These are phyloP conservation scores for Drosophila buzzatii DNA, from an alignment of 2,888 invertebrate genomes.

Conservation along the genomic window DNA sequence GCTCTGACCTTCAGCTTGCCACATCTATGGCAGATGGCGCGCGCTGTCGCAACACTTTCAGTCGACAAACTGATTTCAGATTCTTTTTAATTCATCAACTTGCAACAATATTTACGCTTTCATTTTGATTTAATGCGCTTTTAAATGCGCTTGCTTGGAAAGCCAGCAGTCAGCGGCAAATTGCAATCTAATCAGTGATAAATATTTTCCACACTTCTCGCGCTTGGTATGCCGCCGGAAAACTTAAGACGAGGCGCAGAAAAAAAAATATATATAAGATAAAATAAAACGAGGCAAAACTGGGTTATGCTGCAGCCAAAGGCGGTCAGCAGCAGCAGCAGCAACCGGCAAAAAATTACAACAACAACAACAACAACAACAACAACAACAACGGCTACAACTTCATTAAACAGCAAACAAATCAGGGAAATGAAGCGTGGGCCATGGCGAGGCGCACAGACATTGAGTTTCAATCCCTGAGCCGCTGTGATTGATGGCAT, in stretches of 20 bases:
- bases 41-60: constrained; percentile 56
- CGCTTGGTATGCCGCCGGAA: constrained; percentile 52
- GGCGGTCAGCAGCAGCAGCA: constrained; percentile 48
- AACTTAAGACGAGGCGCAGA: constrained; percentile 38
- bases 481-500: constrained; percentile 53
- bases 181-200: constrained; percentile 74
- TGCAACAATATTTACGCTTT: constrained; percentile 72
- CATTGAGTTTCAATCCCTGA: constrained; percentile 17
- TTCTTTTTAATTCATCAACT: constrained; percentile 52
- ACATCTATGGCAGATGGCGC: constrained; percentile 22
- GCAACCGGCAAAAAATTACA: constrained; percentile 8
- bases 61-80: constrained; percentile 40
- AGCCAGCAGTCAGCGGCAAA: constrained; percentile 37
- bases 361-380: constrained; percentile 3
- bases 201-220: constrained; percentile 67
- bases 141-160: constrained; percentile 60
- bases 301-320: constrained; percentile 53
- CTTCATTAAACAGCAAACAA: constrained; percentile 47
- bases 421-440: constrained; percentile 47
- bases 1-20: constrained; percentile 60
- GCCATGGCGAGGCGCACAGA: constrained; percentile 10
- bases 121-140: constrained; percentile 75
- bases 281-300: constrained; percentile 23
- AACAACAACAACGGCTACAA: constrained; percentile 16
- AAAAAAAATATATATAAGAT: neutral